phyloP scores from a whole-genome alignment of 2,888 invertebrate genomes.

The Beris morrisii region DNA sequence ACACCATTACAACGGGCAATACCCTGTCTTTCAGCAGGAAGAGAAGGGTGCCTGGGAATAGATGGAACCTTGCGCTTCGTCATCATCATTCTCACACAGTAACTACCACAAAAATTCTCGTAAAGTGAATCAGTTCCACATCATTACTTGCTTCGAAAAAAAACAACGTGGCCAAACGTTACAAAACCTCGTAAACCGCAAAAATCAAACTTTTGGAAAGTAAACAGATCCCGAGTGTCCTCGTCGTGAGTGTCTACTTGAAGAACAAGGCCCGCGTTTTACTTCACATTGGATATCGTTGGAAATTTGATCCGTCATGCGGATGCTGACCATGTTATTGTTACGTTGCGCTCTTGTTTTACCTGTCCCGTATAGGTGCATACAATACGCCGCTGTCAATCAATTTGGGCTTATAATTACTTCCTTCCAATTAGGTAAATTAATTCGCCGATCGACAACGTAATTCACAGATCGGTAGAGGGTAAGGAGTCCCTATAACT shows the following conservation, averaged over 20 bases:
- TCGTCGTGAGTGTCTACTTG: not conserved
- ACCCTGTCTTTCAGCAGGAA: too few species aligned
- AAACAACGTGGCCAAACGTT: too few species aligned
- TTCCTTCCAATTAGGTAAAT: constrained; percentile 38
- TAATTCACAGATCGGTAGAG: constrained; percentile 15
- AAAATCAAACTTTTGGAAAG: too few species aligned
- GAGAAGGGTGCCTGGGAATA: too few species aligned
- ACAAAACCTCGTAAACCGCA: too few species aligned
- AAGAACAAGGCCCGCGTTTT: not conserved
- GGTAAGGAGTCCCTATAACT: constrained; percentile 23
- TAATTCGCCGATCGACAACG: constrained; percentile 17
- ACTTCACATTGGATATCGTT: constrained; percentile 5
- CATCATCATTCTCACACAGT: too few species aligned
- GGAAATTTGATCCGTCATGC: constrained; percentile 25
- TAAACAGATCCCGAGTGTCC: too few species aligned
- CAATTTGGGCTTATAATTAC: constrained; percentile 36
- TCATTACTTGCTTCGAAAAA: not conserved
- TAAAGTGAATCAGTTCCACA: constrained; percentile 5
- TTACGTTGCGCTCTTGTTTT: not conserved
- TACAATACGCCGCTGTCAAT: constrained; percentile 27
- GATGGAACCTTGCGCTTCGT: too few species aligned
- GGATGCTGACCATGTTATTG: constrained; percentile 26
- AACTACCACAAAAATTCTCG: not conserved
- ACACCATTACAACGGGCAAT: too few species aligned
- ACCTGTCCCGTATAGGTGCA: too few species aligned